Base-by-base conservation (phyloP, 2,888 invertebrate genomes). In the Perizoma affinitatum region DNA sequence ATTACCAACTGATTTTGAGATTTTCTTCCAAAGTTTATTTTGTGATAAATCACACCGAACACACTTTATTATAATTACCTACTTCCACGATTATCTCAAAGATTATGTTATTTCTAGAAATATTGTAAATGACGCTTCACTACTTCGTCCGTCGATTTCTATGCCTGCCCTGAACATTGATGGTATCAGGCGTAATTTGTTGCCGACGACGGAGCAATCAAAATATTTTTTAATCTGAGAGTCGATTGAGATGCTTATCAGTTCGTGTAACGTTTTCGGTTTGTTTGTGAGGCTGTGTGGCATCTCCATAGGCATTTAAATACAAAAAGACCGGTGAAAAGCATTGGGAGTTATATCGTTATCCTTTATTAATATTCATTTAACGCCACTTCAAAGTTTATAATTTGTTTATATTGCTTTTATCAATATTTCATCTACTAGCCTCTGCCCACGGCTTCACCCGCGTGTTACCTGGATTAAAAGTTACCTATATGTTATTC, bases 171-270 rank as follows among this genome's bases (percentile, higher is more conserved):
- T 5, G 34, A 46, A 5, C 9, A 5, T 46, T 11, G 86, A 87
- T 86, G 66, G 57, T 88, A 87, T 88, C 86, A 51, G 50, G 66
- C 66, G 80, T 86, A 82, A 88, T 88, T 88, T 88, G 84, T 87
- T 79, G 80, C 78, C 66, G 76, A 74, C 66, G 76, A 74, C 69
- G 67, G 72, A 76, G 78, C 78, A 84, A 87, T 88, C 86, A 87
- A 86, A 88, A 87, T 84, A 87, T 88, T 89, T 87, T 78, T 86
- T 83, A 82, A 86, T 84, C 79, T 73, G 63, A 66, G 65, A 72
- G 64, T 58, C 72, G 73, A 79, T 80, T 71, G 75, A 71, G 87
- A 88, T 88, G 73, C 66, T 72, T 83, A 88, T 89, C 87, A 68
- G 65, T 63, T 68, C 72, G 75, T 79, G 80, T 86, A 86, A 85